Evolutionary conservation across 1,140 invertebrate species (phyloP), one percentile per base, ranked within the genome.

Genomic region (Augochlora pura): DNA sequence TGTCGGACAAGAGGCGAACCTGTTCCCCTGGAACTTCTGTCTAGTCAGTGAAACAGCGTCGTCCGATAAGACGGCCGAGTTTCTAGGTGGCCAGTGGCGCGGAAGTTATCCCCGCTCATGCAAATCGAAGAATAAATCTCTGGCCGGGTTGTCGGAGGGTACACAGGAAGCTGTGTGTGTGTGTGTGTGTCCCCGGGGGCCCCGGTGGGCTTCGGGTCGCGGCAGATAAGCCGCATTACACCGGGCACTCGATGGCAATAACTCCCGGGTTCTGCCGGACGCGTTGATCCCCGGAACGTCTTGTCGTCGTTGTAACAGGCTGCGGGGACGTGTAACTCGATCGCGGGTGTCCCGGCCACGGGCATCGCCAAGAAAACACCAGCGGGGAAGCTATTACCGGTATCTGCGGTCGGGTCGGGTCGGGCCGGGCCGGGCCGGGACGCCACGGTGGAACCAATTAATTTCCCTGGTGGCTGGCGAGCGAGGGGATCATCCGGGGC

Each of bases 401-500:
- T 46, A 46, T 27, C 54, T 66, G 39, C 21, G 68, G 46, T 32
- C 27, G 27, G 46, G 67, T 62, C 12, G 1, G 42, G 10, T 12
- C 42, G 42, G 42, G 39, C 52, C 9, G 7, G 6, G 7, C 8
- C 39, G 39, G 42, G 9, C 42, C 10, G 42, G 10, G 10, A 2
- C 42, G 10, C 10, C 23, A 27, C 57, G 27, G 60, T 49, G 42
- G 77, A 75, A 74, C 77, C 54, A 68, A 80, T 76, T 80, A 80
- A 80, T 80, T 80, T 76, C 59, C 54, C 21, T 32, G 21, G 25
- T 38, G 62, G 62, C 57, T 57, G 54, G n/a, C 42, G 23, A 16
- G 21, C 67, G 12, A 25, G 21, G 8, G 69, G 23, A 72, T 78
- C 68, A 78, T 54, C 59, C 60, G 59, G 5, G 23, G 42, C 42